phyloP scores from a whole-genome alignment of 2,888 invertebrate genomes.

The Cynaeus angustus region DNA sequence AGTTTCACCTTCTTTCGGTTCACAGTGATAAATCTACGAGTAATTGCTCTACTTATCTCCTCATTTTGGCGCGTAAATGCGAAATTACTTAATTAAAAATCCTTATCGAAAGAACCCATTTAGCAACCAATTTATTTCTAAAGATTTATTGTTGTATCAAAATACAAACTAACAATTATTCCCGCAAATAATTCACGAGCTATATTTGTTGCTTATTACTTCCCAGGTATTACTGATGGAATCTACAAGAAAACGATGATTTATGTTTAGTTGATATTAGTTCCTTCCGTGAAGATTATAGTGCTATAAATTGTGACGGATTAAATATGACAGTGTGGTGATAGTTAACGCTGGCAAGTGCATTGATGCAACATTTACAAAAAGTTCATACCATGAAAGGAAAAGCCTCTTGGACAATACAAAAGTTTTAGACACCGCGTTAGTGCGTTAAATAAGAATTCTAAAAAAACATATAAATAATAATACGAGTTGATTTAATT shows the following conservation, averaged over 20 bases:
- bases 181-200: slow-evolving; percentile 37
- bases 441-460: no score
- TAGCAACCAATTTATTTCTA: slow-evolving; percentile 46
- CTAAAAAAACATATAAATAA: no score
- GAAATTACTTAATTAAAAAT: slow-evolving; percentile 45
- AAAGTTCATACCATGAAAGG: no score
- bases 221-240: slow-evolving; percentile 51
- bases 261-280: slow-evolving; percentile 52
- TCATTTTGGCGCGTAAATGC: slow-evolving; percentile 23
- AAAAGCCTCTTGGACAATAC: no score
- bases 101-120: slow-evolving; percentile 48
- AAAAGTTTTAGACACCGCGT: no score
- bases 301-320: slow-evolving; percentile 44
- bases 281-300: slow-evolving; percentile 51
- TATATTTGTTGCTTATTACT: slow-evolving; percentile 46
- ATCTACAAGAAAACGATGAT: slow-evolving; percentile 50
- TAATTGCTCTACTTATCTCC: slow-evolving; percentile 14
- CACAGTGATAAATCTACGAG: slow-evolving; percentile 5
- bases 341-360: slow-evolving; percentile 1
- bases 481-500: no score
- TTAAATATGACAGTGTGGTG: slow-evolving; percentile 42
- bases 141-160: slow-evolving; percentile 48
- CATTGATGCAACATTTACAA: no score
- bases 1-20: neutral
- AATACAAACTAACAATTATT: slow-evolving; percentile 51